Base-by-base conservation (phyloP, 23 tunicate genomes). In the Styela clava region DNA sequence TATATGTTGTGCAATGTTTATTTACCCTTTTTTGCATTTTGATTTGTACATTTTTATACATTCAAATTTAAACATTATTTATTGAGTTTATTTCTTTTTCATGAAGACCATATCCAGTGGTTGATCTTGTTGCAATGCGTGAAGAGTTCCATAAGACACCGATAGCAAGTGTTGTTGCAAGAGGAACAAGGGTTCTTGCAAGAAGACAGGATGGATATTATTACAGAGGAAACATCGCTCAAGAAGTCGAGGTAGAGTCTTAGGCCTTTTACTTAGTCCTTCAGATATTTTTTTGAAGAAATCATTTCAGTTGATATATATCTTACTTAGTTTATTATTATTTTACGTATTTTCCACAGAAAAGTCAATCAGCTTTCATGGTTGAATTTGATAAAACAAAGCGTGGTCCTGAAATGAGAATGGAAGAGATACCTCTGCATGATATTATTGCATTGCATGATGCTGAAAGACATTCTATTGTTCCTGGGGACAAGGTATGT, bases 371-470 rank as follows among this genome's bases (percentile, higher is more conserved):
- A 56, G 74, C 73, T 24, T 91, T 96, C 32, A 74, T 96, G 69
- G 73, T 96, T 25, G 99, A 96, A 52, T 96, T 96, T 64, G 97
- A 96, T 52, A 86, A 86, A 28, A 88, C 85, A 27, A 91, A 87
- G 88, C 82, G 85, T 33, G 89, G 91, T 5, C 86, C 88, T 19
- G 94, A 85, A 24, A 63, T 96, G 33, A 63, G 99, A 32, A 96
- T 96, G 99, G 97, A 96, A 68, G 87, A 91, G 63, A 84, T 96
- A 21, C 82, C 89, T 24, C 81, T 88, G 18, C 96, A 91, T 87
- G 99, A 96, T 87, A 78, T 96, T 32, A 96, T 96, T 31, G 94
- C 99, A 1, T 33, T 83, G 65, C 88, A 91, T 83, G 97, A 96
- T 67, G 99, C 99, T 0, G 67, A 84, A 52, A 76, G 99, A n/a